A percentile compares a stretch with the other conserved stretches of the same genome.
Conservation (phyloP, 2,113 vertebrate genomes). For the Micronycteris hirsuta region DNA sequence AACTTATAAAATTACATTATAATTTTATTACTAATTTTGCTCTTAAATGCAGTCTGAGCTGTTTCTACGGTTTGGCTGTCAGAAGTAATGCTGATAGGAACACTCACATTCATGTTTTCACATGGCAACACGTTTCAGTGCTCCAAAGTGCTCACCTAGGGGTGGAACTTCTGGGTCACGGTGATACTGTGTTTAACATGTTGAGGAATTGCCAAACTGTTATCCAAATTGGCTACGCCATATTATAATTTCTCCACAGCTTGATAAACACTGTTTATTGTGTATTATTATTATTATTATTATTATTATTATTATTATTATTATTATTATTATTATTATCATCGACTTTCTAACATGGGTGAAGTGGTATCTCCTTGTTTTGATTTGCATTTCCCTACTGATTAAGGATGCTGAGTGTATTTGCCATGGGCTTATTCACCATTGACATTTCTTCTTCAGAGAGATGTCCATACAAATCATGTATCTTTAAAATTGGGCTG, state of each 20-base stretch:
- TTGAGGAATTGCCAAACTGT: not conserved
- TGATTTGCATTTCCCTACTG: not conserved
- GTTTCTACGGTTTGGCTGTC: not conserved
- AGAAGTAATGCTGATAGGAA: not conserved
- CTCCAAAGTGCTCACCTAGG: not conserved
- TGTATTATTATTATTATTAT: not conserved
- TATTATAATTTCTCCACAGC: not conserved
- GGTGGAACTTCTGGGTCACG: not conserved
- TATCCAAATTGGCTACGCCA: not conserved
- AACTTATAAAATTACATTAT: not conserved
- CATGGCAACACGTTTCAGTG: not conserved
- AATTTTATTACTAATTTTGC: not conserved
- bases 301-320: too few relatives aligned
- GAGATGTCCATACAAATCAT: not conserved
- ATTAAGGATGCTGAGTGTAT: not conserved
- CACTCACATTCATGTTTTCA: not conserved
- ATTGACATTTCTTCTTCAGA: not conserved
- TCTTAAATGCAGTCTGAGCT: not conserved
- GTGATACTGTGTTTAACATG: not conserved
- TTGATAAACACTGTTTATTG: not conserved
- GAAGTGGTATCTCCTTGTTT: not conserved
- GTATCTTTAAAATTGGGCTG: not conserved
- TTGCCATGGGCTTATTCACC: not conserved
- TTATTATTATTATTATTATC: not conserved
- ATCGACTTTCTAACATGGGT: not conserved